phyloP scores from a whole-genome alignment of 2,888 invertebrate genomes.

The Matsumyia berberina region DNA sequence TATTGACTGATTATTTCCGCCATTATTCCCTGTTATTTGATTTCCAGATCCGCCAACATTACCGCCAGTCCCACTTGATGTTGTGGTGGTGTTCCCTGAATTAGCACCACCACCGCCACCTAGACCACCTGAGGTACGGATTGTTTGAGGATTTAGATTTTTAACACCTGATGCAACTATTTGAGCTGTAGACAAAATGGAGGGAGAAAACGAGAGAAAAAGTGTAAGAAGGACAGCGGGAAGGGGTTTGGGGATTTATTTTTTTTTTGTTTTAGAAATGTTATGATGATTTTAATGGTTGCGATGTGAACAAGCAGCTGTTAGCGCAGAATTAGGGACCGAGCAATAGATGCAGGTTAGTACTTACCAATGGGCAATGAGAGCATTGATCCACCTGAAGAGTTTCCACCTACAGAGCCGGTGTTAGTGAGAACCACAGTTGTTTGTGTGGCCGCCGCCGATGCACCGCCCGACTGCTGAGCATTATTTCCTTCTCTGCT shows the following conservation, averaged over 20 bases:
- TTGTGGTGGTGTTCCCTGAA: slow-evolving; percentile 52
- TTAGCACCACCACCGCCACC: slow-evolving; percentile 52
- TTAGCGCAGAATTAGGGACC: slow-evolving; percentile 56
- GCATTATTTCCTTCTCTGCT: slow-evolving; percentile 85
- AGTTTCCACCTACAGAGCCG: slow-evolving; percentile 58
- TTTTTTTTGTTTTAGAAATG: slow-evolving; percentile 62
- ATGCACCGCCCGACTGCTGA: slow-evolving; percentile 81
- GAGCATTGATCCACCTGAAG: slow-evolving; percentile 85
- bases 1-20: slow-evolving; percentile 78
- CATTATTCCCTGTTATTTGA: slow-evolving; percentile 52
- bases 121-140: slow-evolving; percentile 82
- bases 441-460: slow-evolving; percentile 83
- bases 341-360: slow-evolving; percentile 17
- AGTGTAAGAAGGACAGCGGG: slow-evolving; percentile 37
- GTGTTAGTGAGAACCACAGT: slow-evolving; percentile 84
- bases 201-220: slow-evolving; percentile 35
- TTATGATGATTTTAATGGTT: slow-evolving; percentile 67
- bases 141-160: slow-evolving; percentile 84
- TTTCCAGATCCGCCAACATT: slow-evolving; percentile 54
- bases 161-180: slow-evolving; percentile 88
- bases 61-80: slow-evolving; percentile 32
- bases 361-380: slow-evolving; percentile 87
- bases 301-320: slow-evolving; percentile 70
- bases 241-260: slow-evolving; percentile 34
- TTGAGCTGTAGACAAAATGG: slow-evolving; percentile 84